Percentiles rank a stretch among this genome's conserved stretches.
Evolutionary conservation across 2,888 invertebrate species (phyloP).

Genomic region (Stenodera caucasica): DNA sequence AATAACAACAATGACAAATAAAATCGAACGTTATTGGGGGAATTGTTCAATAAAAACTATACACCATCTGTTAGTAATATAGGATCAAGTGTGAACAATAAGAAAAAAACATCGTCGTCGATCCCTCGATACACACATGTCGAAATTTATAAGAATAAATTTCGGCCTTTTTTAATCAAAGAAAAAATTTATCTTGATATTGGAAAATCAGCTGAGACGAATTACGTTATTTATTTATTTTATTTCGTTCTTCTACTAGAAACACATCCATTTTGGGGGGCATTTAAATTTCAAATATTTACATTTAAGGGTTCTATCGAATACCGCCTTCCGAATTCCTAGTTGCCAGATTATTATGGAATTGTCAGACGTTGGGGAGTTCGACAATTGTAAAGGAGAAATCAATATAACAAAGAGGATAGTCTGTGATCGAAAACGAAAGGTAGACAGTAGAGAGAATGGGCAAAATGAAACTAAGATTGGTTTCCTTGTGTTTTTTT

Average conservation of each 20-base stretch:
- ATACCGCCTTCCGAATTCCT: constrained; percentile 16
- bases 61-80: constrained; percentile 12
- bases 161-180: too few relatives aligned
- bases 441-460: not conserved
- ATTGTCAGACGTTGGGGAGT: constrained; percentile 5
- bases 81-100: constrained; percentile 3
- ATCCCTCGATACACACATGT: too few relatives aligned
- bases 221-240: constrained; percentile 33
- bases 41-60: constrained; percentile 1
- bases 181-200: too few relatives aligned
- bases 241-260: not conserved
- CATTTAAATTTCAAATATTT: constrained; percentile 47
- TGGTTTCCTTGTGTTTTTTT: not conserved
- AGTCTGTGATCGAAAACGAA: not conserved
- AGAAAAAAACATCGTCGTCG: too few relatives aligned
- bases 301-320: constrained; percentile 37
- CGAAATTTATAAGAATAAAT: not conserved
- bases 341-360: constrained; percentile 30
- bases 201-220: constrained; percentile 15
- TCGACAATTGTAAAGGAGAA: constrained; percentile 19
- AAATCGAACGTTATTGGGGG: not conserved
- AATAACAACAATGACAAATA: constrained; percentile 10
- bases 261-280: constrained; percentile 29
- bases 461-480: not conserved
- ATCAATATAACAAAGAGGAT: constrained; percentile 23